A percentile compares a stretch with the other conserved stretches of the same genome.
These are phyloP conservation scores for Lemur catta DNA, from an alignment of 2,797 vertebrate species.

Conservation along the genomic window DNA sequence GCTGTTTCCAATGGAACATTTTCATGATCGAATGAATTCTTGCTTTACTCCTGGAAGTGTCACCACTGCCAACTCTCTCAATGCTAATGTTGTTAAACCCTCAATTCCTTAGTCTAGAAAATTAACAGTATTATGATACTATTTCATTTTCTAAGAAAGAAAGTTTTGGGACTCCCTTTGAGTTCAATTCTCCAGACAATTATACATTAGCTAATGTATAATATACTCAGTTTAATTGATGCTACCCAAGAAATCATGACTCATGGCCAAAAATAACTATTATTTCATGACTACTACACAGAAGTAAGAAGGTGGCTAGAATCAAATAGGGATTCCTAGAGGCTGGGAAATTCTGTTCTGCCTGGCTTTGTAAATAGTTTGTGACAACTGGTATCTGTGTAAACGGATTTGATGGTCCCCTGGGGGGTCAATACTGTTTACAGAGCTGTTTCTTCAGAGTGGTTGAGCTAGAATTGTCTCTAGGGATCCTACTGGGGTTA, in stretches of 20 bases:
- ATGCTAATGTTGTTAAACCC: not conserved
- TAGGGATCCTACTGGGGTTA: slow-evolving; percentile 64
- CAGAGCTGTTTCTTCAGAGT: slow-evolving; percentile 77
- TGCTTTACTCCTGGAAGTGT: not conserved
- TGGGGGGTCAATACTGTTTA: slow-evolving; percentile 74
- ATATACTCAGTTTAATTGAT: slow-evolving; percentile 25
- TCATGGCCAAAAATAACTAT: slow-evolving; percentile 15
- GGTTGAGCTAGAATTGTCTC: slow-evolving; percentile 70
- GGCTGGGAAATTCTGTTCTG: slow-evolving; percentile 71
- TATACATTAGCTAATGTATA: slow-evolving; percentile 27
- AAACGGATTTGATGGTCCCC: slow-evolving; percentile 75
- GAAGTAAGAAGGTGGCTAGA: slow-evolving; percentile 43
- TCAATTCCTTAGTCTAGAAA: slow-evolving; percentile 19
- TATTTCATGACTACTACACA: slow-evolving; percentile 48
- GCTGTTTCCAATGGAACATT: not conserved
- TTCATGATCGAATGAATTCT: slow-evolving; percentile 23
- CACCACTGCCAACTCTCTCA: not conserved
- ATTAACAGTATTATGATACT: not conserved
- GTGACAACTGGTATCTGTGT: slow-evolving; percentile 79
- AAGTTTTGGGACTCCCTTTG: not conserved
- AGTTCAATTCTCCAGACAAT: slow-evolving; percentile 36
- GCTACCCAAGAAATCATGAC: slow-evolving; percentile 44
- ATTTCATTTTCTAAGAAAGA: slow-evolving; percentile 18
- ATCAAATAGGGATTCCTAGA: slow-evolving; percentile 62
- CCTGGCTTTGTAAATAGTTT: slow-evolving; percentile 77